Conservation (phyloP, 2,113 vertebrate species). For the Puffinus mauretanicus region DNA sequence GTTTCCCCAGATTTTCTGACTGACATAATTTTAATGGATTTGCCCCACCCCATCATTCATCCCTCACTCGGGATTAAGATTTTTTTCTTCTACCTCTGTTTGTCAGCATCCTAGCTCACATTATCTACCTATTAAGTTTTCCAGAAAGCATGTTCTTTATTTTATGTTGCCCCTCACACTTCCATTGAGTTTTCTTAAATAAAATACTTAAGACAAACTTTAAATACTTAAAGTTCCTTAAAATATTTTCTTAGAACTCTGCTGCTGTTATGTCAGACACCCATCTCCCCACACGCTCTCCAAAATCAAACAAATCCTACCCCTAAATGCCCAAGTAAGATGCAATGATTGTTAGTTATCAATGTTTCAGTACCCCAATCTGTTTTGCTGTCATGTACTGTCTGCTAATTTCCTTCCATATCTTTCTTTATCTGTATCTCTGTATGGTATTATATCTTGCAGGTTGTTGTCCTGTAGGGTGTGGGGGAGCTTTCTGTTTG, state of each 20-base stretch:
- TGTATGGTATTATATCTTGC: not conserved
- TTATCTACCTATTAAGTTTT: not conserved
- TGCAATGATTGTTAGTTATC: not conserved
- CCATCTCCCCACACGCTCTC: not conserved
- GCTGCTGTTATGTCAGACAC: not conserved
- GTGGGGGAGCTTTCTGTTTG: not conserved
- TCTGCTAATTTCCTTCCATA: not conserved
- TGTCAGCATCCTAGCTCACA: not conserved
- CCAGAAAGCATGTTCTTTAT: not conserved
- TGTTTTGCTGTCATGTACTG: not conserved
- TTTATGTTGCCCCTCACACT: not conserved
- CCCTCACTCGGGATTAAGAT: not conserved
- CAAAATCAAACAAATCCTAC: not conserved
- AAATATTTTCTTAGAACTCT: not conserved
- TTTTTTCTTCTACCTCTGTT: not conserved
- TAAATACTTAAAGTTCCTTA: not conserved
- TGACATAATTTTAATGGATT: not conserved
- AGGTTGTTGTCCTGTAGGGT: not conserved
- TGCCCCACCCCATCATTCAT: not conserved
- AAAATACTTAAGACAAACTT: not conserved
- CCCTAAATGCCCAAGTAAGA: not conserved
- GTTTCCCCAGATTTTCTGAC: not conserved
- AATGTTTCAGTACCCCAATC: not conserved
- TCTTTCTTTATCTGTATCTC: not conserved
- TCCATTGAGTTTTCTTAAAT: not conserved